phyloP scores from a whole-genome alignment of 1,140 invertebrate species.

The Drosophila suzukii region DNA sequence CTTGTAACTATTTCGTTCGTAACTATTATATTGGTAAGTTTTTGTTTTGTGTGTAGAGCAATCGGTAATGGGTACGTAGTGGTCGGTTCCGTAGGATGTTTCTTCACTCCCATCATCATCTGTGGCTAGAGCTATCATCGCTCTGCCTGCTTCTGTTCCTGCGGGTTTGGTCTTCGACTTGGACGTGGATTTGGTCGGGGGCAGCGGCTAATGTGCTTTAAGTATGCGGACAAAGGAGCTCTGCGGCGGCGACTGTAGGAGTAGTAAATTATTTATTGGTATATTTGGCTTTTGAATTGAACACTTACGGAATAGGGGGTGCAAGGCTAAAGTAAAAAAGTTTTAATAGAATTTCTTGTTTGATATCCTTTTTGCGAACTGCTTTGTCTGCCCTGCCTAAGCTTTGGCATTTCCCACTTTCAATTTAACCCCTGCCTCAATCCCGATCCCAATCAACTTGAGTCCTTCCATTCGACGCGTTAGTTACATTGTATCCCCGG shows the following conservation, averaged over 20 bases:
- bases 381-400: slow-evolving; percentile 24
- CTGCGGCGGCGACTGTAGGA: slow-evolving; percentile 1
- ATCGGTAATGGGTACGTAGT: neutral
- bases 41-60: neutral
- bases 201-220: slow-evolving; percentile 60
- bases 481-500: slow-evolving; percentile 47
- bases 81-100: neutral
- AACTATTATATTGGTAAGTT: too few species aligned
- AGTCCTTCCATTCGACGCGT: slow-evolving; percentile 31
- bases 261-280: slow-evolving; percentile 78
- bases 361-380: slow-evolving; percentile 39
- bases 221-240: slow-evolving; percentile 40
- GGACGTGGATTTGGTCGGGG: neutral
- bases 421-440: slow-evolving; percentile 5
- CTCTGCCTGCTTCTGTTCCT: neutral
- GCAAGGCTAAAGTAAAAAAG: slow-evolving; percentile 68
- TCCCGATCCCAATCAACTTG: slow-evolving; percentile 43
- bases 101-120: neutral
- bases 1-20: too few species aligned
- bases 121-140: slow-evolving; percentile 30
- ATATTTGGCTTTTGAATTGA: slow-evolving; percentile 72
- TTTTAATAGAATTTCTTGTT: slow-evolving; percentile 77
- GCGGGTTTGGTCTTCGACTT: slow-evolving; percentile 1
- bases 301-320: slow-evolving; percentile 29
- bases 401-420: neutral